Percentiles rank a stretch among this genome's conserved stretches.
Evolutionary conservation across 37 sponge, comb jelly and placozoan genomes (phyloP).

Genomic region (Agelas oroides): DNA sequence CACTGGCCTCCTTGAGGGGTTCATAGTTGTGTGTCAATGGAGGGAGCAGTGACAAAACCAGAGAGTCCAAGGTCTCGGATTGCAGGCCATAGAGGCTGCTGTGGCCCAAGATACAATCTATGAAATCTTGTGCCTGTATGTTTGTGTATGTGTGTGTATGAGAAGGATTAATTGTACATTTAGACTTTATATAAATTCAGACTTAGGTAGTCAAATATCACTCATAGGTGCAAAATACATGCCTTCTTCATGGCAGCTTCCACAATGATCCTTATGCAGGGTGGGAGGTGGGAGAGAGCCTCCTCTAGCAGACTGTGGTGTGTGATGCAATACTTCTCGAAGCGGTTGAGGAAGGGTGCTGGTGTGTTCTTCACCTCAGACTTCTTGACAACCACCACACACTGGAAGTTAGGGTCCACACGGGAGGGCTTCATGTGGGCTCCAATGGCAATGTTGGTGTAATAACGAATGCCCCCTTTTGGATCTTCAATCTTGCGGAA

Average conservation of each 20-base stretch:
- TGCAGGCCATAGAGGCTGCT: conserved; percentile 72
- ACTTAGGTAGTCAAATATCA: no score
- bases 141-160: no score
- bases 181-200: no score
- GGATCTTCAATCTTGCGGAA: conserved; percentile 80
- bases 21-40: conserved; percentile 31
- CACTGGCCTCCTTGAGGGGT: no score
- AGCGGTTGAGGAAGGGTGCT: conserved; percentile 89
- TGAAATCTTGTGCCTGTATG: conserved; percentile 60
- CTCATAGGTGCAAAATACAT: no score
- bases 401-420: conserved; percentile 83
- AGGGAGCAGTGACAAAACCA: conserved; percentile 77
- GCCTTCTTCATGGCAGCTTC: conserved; percentile 69
- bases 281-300: conserved; percentile 69
- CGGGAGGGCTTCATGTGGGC: conserved; percentile 81
- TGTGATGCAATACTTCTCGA: conserved; percentile 88
- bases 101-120: conserved; percentile 27
- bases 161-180: no score
- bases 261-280: conserved; percentile 60
- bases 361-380: conserved; percentile 81
- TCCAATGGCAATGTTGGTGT: conserved; percentile 91
- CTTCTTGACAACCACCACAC: conserved; percentile 82
- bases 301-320: conserved; percentile 70
- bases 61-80: conserved; percentile 84
- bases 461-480: conserved; percentile 61